Evolutionary conservation across 2,888 invertebrate genomes (phyloP).

Genomic region (Crocallis elinguaria): DNA sequence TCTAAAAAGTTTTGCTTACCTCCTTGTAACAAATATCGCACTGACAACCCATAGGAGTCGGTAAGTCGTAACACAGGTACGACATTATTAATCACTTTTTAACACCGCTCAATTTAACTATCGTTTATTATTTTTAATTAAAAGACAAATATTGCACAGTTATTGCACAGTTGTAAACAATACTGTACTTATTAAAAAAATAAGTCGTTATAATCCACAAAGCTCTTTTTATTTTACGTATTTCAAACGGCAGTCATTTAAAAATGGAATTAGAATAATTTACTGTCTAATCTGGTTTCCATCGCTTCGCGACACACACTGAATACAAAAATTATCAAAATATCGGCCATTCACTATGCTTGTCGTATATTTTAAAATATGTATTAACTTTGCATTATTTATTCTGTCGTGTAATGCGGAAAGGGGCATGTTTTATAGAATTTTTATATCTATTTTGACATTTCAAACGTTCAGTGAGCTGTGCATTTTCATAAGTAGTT

Average conservation of each 20-base stretch:
- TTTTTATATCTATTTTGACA: slow-evolving; percentile 1
- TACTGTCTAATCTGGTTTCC: slow-evolving; percentile 20
- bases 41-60: too few relatives aligned
- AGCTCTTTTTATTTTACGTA: too few relatives aligned
- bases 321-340: slow-evolving; percentile 14
- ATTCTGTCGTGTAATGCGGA: slow-evolving; percentile 10
- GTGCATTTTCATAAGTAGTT: neutral
- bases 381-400: slow-evolving; percentile 16
- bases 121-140: too few relatives aligned
- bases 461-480: neutral
- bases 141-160: too few relatives aligned
- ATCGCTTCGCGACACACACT: slow-evolving; percentile 21
- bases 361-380: neutral
- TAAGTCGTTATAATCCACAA: too few relatives aligned
- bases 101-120: too few relatives aligned
- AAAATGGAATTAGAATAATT: slow-evolving; percentile 11
- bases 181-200: too few relatives aligned
- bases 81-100: too few relatives aligned
- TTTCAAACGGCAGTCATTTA: slow-evolving; percentile 10
- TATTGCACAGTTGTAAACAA: too few relatives aligned
- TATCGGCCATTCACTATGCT: slow-evolving; percentile 18
- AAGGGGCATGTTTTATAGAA: neutral
- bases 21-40: too few relatives aligned
- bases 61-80: too few relatives aligned
- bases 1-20: too few relatives aligned